A percentile compares a stretch with the other conserved stretches of the same genome.
These are phyloP conservation scores for Drosophila sp. DNA, from an alignment of 1,140 invertebrate genomes.

Conservation along the genomic window DNA sequence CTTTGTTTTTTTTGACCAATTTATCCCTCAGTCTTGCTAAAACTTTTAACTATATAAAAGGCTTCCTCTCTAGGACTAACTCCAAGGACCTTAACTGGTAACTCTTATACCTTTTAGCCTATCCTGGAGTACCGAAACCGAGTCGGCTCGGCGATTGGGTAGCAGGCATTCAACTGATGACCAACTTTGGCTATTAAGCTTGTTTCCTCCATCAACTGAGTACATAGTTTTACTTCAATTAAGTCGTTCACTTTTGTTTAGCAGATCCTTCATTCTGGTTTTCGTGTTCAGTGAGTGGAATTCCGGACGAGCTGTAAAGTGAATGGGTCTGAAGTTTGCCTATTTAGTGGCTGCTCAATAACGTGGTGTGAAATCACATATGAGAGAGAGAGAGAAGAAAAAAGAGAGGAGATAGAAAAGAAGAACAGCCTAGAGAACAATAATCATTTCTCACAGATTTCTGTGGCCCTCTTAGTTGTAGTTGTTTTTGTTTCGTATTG, in stretches of 20 bases:
- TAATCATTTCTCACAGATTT: constrained; percentile 76
- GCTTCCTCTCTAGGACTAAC: no score
- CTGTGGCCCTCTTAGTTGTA: neutral
- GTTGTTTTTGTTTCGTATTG: neutral
- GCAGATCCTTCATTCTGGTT: neutral
- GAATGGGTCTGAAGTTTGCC: constrained; percentile 7
- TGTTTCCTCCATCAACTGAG: neutral
- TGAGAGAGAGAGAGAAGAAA: neutral
- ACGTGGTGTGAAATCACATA: neutral
- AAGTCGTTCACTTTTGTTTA: neutral
- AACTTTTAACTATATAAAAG: no score
- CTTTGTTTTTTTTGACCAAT: no score
- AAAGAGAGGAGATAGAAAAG: neutral
- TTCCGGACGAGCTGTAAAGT: neutral
- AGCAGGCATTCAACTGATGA: no score
- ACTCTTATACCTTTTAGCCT: no score
- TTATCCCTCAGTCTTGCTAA: no score
- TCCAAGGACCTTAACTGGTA: no score
- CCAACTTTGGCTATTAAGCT: neutral
- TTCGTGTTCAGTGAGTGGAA: neutral
- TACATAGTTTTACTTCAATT: neutral
- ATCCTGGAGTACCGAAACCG: no score
- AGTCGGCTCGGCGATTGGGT: no score
- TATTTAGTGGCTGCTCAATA: constrained; percentile 4
- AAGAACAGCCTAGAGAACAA: constrained; percentile 36